Base-by-base conservation (phyloP, 2,797 vertebrate genomes). In the Bradypus variegatus region DNA sequence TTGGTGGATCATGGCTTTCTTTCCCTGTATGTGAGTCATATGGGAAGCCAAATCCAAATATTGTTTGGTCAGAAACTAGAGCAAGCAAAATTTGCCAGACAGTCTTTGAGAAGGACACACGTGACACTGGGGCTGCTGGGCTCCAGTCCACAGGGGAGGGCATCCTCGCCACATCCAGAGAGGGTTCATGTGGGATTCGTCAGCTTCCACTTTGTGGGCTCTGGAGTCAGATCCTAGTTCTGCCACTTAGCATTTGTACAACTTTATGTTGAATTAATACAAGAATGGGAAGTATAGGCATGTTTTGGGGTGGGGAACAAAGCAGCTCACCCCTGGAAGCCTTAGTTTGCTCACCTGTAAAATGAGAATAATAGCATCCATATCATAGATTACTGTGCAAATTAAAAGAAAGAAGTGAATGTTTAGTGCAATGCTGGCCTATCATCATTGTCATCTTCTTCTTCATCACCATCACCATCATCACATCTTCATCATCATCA, bases 11-110 rank as follows among this genome's bases (percentile, higher is more conserved):
- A 7, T 5, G 31, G 86, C 62, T 72, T 89, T 65, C 81, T 79
- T 79, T 76, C 27, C 36, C 41, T 80, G 70, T 86, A 76, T 67
- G 77, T 73, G 38, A 80, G 50, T 67, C 3, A 8, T 77, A 29
- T 2, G 21, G 48, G 18, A 87, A 92, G 70, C 41, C 81, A 81
- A 67, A 73, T 75, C 89, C 67, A 75, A 93, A 90, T 48, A n/a
- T 14, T 25, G 85, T 90, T 91, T 84, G 80, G 77, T 86, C 77
- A 92, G 90, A 91, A 92, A 75, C 38, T 76, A 75, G 86, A 48
- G 75, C 55, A 83, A 88, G 77, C 45, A 70, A 67, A 88, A 90
- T 60, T 73, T 86, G 77, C 90, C 91, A 93, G 92, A 86, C 70
- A 50, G 78, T 82, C 78, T 88, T 86, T 78, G 91, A 67, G 31